phyloP scores from a whole-genome alignment of 2,797 vertebrate species.

The Amblyraja radiata region DNA sequence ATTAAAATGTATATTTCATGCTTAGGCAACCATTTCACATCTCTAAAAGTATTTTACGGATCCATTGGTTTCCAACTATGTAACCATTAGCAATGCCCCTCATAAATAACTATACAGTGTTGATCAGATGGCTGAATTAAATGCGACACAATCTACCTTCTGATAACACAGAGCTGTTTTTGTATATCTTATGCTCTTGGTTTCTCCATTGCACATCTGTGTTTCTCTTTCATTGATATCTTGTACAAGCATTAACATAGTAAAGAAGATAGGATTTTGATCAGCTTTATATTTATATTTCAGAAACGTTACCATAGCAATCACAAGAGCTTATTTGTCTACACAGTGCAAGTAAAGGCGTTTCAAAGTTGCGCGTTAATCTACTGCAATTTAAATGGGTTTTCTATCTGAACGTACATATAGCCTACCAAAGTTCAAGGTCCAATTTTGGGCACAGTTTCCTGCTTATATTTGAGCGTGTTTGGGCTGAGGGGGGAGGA shows the following conservation, averaged over 20 bases:
- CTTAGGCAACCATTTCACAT: neutral
- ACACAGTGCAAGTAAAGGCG: neutral
- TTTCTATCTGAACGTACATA: neutral
- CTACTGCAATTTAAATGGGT: neutral
- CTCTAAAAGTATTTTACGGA: neutral
- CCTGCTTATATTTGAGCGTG: neutral
- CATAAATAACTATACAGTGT: neutral
- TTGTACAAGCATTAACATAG: neutral
- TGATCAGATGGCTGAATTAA: neutral
- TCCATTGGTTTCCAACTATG: neutral
- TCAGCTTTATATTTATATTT: slow-evolving; percentile 8
- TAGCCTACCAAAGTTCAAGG: neutral
- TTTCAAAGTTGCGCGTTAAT: neutral
- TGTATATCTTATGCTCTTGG: neutral
- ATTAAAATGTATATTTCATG: neutral
- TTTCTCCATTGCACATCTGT: neutral
- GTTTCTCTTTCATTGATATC: neutral
- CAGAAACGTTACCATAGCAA: neutral
- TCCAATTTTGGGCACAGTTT: neutral
- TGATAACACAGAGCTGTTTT: neutral
- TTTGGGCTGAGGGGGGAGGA: neutral
- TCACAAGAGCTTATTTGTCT: slow-evolving; percentile 10
- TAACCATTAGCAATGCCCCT: neutral
- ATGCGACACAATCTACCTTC: neutral
- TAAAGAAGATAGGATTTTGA: neutral